These are phyloP conservation scores for Scolopax mira DNA, from an alignment of 2,113 vertebrate species.

Conservation along the genomic window DNA sequence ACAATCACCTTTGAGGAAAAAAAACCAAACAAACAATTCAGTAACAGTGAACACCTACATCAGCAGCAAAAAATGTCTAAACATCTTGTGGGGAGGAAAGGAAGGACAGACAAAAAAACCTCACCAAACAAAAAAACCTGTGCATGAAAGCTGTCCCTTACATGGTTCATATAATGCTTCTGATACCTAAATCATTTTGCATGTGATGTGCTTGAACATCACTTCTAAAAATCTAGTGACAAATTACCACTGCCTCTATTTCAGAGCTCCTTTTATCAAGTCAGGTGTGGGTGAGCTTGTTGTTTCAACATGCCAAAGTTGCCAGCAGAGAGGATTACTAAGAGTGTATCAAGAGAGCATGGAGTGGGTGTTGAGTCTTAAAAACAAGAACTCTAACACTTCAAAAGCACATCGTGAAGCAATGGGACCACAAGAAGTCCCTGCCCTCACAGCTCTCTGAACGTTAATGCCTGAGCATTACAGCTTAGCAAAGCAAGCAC, in stretches of 20 bases:
- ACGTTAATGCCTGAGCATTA: neutral
- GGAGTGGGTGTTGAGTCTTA: neutral
- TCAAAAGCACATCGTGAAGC: neutral
- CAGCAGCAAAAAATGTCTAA: neutral
- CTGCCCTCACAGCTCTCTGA: neutral
- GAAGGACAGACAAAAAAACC: neutral
- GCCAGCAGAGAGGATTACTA: neutral
- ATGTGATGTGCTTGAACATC: neutral
- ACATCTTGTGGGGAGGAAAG: neutral
- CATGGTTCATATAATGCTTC: neutral
- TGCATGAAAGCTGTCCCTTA: neutral
- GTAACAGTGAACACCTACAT: neutral
- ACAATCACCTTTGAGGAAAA: neutral
- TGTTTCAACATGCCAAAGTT: constrained; percentile 13
- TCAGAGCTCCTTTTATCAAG: neutral
- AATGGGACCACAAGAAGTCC: neutral
- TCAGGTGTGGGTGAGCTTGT: constrained; percentile 1
- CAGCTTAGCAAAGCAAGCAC: neutral
- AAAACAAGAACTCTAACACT: neutral
- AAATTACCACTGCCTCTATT: neutral
- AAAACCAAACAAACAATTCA: neutral
- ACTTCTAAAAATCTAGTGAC: neutral
- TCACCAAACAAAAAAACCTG: fast-evolving
- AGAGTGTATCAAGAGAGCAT: neutral
- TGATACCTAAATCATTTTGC: neutral